Evolutionary conservation across 2,888 invertebrate genomes (phyloP), one percentile per base, ranked within the genome.

Genomic region (Mimumesa dahlbomi): DNA sequence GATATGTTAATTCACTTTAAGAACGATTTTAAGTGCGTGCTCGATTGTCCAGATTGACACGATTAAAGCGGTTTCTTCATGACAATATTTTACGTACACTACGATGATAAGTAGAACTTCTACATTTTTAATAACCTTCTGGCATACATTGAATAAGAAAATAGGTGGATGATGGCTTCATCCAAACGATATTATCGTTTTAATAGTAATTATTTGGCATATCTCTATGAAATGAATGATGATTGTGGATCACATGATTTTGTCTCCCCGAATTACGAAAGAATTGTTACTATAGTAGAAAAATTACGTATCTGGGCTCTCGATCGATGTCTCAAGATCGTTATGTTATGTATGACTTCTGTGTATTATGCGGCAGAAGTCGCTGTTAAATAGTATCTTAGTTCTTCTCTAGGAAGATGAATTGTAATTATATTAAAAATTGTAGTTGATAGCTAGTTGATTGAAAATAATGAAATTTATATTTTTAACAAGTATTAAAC

Each of bases 401-500:
- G 57, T 69, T 81, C 73, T 74, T 75, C 73, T 64, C 42, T 76
- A 67, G 57, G 68, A 76, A 77, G 66, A 79, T 66, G 63, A 72
- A 69, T 76, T 84, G 82, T 84, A 79, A 82, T 81, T 79, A 75
- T 77, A 79, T 77, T 77, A 78, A 75, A 73, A 77, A 77, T 69
- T 79, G 74, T 80, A 79, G 65, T 58, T 66, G 63, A 73, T 72
- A 68, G 74, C 63, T 79, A 73, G 69, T 78, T 65, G 59, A 81
- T 82, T 76, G 74, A 74, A 80, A 84, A 81, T 81, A 84, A 83
- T 82, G 77, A 84, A 87, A 86, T 83, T 87, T 87, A 86, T 88
- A 87, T 88, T 88, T 88, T 85, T 84, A 84, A 86, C 76, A 79
- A 85, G 75, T 84, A 87, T 85, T 86, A 87, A 87, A 85, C 68